A percentile compares a stretch with the other conserved stretches of the same genome.
These are phyloP conservation scores for Mimas tiliae DNA, from an alignment of 2,888 invertebrate species.

Conservation along the genomic window DNA sequence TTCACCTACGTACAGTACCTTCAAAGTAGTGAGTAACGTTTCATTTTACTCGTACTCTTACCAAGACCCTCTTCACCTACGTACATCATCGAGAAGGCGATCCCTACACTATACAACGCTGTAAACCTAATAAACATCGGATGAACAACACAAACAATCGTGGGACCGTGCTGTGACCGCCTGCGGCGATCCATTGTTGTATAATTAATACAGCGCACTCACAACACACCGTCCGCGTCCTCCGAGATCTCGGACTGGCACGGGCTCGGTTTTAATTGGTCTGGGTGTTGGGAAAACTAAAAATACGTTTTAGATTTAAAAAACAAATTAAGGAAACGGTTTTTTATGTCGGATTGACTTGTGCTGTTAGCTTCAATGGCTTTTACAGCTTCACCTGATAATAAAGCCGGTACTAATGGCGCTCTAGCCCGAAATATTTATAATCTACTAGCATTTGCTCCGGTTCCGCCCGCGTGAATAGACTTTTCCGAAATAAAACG, in stretches of 20 bases:
- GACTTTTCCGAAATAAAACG: too few species aligned
- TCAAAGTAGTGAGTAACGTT: too few species aligned
- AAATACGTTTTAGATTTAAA: background rate
- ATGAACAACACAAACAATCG: background rate
- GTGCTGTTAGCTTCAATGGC: too few species aligned
- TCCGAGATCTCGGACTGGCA: background rate
- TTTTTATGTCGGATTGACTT: too few species aligned
- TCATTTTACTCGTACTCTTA: too few species aligned
- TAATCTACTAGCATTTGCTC: too few species aligned
- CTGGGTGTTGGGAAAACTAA: background rate
- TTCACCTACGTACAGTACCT: too few species aligned
- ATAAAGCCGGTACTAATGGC: too few species aligned
- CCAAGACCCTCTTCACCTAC: background rate
- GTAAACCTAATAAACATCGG: background rate
- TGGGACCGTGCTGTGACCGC: constrained; percentile 10
- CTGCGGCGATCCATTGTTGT: constrained; percentile 19
- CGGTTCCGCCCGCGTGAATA: too few species aligned
- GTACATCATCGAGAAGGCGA: background rate
- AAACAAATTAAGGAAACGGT: background rate
- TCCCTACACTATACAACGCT: background rate
- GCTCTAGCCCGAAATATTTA: too few species aligned
- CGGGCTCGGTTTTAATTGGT: constrained; percentile 4
- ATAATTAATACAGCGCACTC: constrained; percentile 15
- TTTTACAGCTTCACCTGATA: too few species aligned
- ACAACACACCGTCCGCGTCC: background rate